Conservation (phyloP, 2,888 invertebrate genomes). For the Aleiodes leptofemur region DNA sequence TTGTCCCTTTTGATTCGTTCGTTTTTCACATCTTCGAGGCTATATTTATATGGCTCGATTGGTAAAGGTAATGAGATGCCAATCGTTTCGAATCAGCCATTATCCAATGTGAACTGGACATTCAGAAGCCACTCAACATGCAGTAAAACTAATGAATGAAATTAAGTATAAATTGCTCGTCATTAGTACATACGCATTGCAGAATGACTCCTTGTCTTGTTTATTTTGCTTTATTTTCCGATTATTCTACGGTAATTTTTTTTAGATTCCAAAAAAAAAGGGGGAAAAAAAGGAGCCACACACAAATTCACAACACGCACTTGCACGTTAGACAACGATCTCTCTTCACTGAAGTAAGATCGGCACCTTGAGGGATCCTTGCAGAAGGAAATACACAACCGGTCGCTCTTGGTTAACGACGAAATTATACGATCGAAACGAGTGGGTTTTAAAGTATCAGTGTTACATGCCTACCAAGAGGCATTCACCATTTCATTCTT, state of each 20-base stretch:
- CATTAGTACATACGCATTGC: conserved; percentile 11
- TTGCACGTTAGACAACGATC: conserved; percentile 31
- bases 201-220: neutral
- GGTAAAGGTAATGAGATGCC: conserved; percentile 30
- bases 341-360: conserved; percentile 12
- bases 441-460: conserved; percentile 38
- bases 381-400: conserved; percentile 48
- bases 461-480: conserved; percentile 40
- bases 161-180: conserved; percentile 26
- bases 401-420: conserved; percentile 53
- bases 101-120: conserved; percentile 2
- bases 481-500: conserved; percentile 37
- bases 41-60: conserved; percentile 29
- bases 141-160: conserved; percentile 29
- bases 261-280: neutral
- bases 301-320: conserved; percentile 33
- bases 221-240: neutral
- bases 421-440: conserved; percentile 51
- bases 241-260: neutral
- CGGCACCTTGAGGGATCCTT: conserved; percentile 26
- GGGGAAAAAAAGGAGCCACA: neutral
- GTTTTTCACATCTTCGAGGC: neutral
- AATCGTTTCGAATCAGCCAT: conserved; percentile 11
- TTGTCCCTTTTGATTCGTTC: too few relatives aligned
- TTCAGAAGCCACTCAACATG: neutral